These are phyloP conservation scores for Drosophila prostipennis DNA, from an alignment of 2,888 invertebrate species.

Conservation along the genomic window DNA sequence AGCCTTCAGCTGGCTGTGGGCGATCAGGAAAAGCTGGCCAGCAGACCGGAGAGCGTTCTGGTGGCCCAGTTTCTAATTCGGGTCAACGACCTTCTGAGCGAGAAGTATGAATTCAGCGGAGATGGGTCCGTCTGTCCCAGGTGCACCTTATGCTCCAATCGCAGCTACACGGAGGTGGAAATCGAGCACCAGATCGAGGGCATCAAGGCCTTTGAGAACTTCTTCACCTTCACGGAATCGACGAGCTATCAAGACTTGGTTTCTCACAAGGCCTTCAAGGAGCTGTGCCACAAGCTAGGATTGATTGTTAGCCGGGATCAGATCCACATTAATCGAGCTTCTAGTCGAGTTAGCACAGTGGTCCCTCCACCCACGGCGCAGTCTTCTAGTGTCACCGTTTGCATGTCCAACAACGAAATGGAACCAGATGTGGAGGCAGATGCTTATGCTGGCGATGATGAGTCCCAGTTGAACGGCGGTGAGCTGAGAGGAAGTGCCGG, in stretches of 20 bases:
- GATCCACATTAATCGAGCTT: slow-evolving; percentile 6
- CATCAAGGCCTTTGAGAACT: slow-evolving; percentile 76
- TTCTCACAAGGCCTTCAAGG: slow-evolving; percentile 52
- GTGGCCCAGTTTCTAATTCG: slow-evolving; percentile 27
- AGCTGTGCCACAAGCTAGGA: slow-evolving; percentile 62
- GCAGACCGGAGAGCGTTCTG: slow-evolving; percentile 37
- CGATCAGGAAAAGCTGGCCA: slow-evolving; percentile 24
- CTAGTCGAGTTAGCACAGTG: neutral
- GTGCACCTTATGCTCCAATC: slow-evolving; percentile 32
- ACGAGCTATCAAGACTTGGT: slow-evolving; percentile 44
- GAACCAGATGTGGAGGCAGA: slow-evolving; percentile 7
- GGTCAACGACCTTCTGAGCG: slow-evolving; percentile 28
- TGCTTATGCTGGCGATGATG: slow-evolving; percentile 17
- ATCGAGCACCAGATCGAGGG: slow-evolving; percentile 67
- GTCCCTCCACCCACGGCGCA: slow-evolving; percentile 5
- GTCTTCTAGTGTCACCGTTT: neutral
- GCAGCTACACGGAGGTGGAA: slow-evolving; percentile 56
- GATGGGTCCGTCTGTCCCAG: slow-evolving; percentile 37
- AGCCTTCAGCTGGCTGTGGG: slow-evolving; percentile 17
- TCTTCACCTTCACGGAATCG: slow-evolving; percentile 28
- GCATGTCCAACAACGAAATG: neutral
- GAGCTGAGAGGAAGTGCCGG: slow-evolving; percentile 2
- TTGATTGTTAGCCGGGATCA: slow-evolving; percentile 27
- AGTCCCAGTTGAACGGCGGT: neutral
- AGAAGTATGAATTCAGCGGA: slow-evolving; percentile 28